Conservation (phyloP, 2,888 invertebrate genomes). For the Lasius fuliginosus region DNA sequence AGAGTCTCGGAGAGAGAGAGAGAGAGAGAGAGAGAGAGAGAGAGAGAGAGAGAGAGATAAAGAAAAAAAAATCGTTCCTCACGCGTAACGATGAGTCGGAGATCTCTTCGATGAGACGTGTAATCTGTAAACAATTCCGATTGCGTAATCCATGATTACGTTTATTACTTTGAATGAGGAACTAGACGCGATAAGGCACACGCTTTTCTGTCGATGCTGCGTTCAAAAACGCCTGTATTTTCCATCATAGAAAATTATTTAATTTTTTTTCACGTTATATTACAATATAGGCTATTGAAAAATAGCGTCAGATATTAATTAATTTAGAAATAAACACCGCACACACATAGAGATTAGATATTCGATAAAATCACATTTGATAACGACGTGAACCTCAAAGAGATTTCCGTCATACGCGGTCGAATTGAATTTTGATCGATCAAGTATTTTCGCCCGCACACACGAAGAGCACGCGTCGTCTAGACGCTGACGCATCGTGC, state of each 20-base stretch:
- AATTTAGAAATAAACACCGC: constrained; percentile 18
- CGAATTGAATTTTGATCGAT: constrained; percentile 60
- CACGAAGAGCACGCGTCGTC: constrained; percentile 26
- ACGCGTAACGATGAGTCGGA: background rate
- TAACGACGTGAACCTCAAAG: constrained; percentile 28
- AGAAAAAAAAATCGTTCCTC: constrained; percentile 3
- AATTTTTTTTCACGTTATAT: background rate
- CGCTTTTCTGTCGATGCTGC: background rate
- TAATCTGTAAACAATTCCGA: constrained; percentile 29
- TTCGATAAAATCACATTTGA: constrained; percentile 56
- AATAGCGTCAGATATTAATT: background rate
- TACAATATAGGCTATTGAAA: background rate
- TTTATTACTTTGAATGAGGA: background rate
- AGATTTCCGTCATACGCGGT: constrained; percentile 58
- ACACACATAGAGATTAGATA: background rate
- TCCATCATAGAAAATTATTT: background rate
- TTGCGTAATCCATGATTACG: constrained; percentile 32
- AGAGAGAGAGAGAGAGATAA: background rate
- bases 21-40: too few species aligned
- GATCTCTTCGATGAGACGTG: background rate
- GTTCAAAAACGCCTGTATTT: background rate
- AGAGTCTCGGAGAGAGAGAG: background rate
- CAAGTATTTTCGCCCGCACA: constrained; percentile 60
- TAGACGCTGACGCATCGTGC: constrained; percentile 72
- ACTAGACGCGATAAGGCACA: background rate